A percentile compares a stretch with the other conserved stretches of the same genome.
Evolutionary conservation across 2,888 invertebrate species (phyloP).

Genomic region (Hypercompe scribonia): DNA sequence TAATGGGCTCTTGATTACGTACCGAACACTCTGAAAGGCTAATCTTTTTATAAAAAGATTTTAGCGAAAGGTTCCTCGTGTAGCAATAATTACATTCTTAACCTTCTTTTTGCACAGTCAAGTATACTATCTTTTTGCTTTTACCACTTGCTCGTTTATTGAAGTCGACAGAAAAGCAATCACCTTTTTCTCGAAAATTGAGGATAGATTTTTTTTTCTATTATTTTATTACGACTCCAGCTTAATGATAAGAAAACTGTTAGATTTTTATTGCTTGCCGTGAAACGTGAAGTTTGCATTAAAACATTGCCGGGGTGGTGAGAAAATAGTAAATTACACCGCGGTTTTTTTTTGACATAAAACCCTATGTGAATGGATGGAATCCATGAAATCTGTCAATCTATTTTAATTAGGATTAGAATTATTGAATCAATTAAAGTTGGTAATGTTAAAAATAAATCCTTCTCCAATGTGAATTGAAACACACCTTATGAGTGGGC

Average conservation of each 20-base stretch:
- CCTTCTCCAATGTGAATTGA: no score
- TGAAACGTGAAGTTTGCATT: conserved; percentile 13
- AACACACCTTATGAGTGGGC: neutral
- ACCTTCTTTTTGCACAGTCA: neutral
- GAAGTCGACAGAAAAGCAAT: conserved; percentile 12
- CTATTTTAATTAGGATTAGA: no score
- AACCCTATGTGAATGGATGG: neutral
- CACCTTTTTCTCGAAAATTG: neutral
- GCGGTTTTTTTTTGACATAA: conserved; percentile 13
- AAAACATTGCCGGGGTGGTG: conserved; percentile 8
- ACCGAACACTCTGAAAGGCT: neutral
- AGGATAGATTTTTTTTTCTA: neutral
- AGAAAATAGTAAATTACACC: conserved; percentile 32
- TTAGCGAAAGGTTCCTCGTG: neutral
- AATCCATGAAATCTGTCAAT: neutral
- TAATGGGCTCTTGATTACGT: neutral
- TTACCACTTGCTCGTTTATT: neutral
- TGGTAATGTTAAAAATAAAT: no score
- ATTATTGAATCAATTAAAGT: no score
- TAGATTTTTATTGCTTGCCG: conserved; percentile 19
- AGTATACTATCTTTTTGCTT: neutral
- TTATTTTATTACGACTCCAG: conserved; percentile 10
- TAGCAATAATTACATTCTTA: neutral
- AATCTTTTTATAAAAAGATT: neutral
- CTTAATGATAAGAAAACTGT: conserved; percentile 14